phyloP scores from a whole-genome alignment of 2,888 invertebrate genomes.

The Seira musarum region DNA sequence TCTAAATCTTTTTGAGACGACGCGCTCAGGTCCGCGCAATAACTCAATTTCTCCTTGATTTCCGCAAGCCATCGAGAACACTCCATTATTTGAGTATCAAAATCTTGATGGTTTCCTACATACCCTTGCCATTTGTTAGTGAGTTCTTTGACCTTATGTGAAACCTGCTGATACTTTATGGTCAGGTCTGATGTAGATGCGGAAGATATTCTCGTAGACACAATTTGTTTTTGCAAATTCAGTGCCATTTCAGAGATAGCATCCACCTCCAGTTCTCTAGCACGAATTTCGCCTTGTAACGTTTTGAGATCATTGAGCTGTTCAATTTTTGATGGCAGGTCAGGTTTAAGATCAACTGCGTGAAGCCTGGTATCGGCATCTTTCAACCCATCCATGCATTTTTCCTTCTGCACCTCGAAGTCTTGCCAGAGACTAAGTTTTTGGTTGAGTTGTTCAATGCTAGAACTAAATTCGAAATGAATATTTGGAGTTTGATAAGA shows the following conservation, averaged over 20 bases:
- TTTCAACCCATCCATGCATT: conserved; percentile 89
- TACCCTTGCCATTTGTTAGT: conserved; percentile 94
- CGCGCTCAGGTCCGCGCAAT: conserved; percentile 87
- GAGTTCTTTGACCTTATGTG: conserved; percentile 91
- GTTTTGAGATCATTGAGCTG: conserved; percentile 84
- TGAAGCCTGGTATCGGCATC: conserved; percentile 90
- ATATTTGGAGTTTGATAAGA: conserved; percentile 5
- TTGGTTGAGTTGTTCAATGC: conserved; percentile 84
- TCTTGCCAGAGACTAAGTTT: conserved; percentile 94
- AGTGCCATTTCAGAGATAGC: conserved; percentile 93
- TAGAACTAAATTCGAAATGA: conserved; percentile 73
- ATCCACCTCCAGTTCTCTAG: conserved; percentile 93
- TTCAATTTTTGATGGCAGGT: conserved; percentile 85
- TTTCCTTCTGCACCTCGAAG: conserved; percentile 89
- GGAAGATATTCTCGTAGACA: conserved; percentile 78
- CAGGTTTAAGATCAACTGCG: conserved; percentile 88
- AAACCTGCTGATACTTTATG: conserved; percentile 91
- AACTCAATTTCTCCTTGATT: conserved; percentile 86
- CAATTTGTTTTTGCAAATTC: conserved; percentile 82
- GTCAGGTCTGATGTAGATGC: conserved; percentile 93
- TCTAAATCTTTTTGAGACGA: conserved; percentile 90
- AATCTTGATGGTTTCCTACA: conserved; percentile 89
- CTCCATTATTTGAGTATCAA: conserved; percentile 84
- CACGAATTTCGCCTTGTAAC: conserved; percentile 89
- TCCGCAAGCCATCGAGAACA: conserved; percentile 89